Base-by-base conservation (phyloP, 2,113 vertebrate species). In the Peromyscus polionotus region DNA sequence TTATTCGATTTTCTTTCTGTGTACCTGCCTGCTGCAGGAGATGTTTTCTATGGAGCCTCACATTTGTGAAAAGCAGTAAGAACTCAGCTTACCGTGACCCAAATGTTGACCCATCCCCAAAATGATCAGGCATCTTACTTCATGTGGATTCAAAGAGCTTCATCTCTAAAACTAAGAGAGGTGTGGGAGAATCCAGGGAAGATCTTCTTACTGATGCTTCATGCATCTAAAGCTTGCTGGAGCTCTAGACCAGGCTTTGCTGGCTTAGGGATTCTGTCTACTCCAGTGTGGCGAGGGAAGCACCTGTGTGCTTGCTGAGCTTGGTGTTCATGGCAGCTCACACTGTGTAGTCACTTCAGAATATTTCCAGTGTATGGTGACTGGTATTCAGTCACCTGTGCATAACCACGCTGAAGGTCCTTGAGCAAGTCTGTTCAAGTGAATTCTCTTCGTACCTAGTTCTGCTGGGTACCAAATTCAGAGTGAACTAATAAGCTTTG, bases 81-180 rank as follows among this genome's bases (percentile, higher is more conserved):
- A 93, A 28, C 51, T 22, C 54, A 51, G 73, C 9, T 57, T 4
- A 11, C 90, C 14, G 12, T n/a, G 20, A 13, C 45, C 5, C 42
- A 57, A 26, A 59, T 88, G 45, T 42, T 83, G 54, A 88, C 72
- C 51, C 57, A 70, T 90, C 4, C 57, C 59, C 39, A 14, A 24
- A 8, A 54, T 77, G n/a, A 17, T 0, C 0, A 17, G 14, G 51
- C 63, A 20, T 1, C 36, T 42, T 79, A 1, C 7, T 75, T 88
- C 68, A 61, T 36, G 6, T n/a, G 8, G 11, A 45, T 22, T 17
- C 22, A 5, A 76, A 39, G 87, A 45, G 31, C 26, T 79, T 90
- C 31, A 88, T 63, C 0, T 90, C 36, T 80, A 36, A 75, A 77
- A 28, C 36, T 36, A 92, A n/a, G 31, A 59, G 0, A 11, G 22